Evolutionary conservation across 2,113 vertebrate genomes (phyloP), one percentile per base, ranked within the genome.

Genomic region (Corynorhinus townsendii): DNA sequence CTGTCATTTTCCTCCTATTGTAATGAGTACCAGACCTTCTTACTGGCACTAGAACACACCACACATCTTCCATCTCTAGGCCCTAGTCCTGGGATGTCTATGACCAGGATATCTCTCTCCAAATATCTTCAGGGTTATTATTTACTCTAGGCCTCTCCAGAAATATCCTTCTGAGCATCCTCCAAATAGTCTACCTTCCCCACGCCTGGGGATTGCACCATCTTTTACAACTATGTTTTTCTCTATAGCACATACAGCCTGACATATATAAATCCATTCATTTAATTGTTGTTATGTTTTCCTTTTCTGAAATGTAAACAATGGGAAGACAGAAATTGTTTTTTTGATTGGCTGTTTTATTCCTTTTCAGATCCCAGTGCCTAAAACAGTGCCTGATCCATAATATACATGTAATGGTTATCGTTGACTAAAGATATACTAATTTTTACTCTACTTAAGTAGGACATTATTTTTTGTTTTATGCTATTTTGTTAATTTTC

Each of bases 131-230:
- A 38, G 11, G 17, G 3, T 62, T 17, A 20, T 2, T 79, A 45
- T 56, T 88, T 56, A 56, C 7, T 45, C 11, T 19, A 66, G 33
- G 5, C 0, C 0, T 72, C 15, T 77, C 11, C 12, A 40, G 24
- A 26, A 38, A 16, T 40, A 24, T 24, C 11, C 54, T 90, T 20
- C 14, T 76, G 43, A 79, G 2, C 38, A 83, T 75, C 4, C 5
- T 15, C 3, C 4, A 54, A 45, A 24, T 5, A 73, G 40, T 1
- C 0, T 2, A 72, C 1, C 11, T 40, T 47, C 11, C 6, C 28
- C 16, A n/a, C 0, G 11, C 19, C 20, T 54, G 15, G 4, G 38
- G 7, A 5, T 56, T 19, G 3, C 5, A 66, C 40, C 19, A 47
- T 8, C 7, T n/a, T 89, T 73, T 10, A 82, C 19, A 88, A 3